These are phyloP conservation scores for Theocolax elegans DNA, from an alignment of 1,140 invertebrate genomes.

Conservation along the genomic window DNA sequence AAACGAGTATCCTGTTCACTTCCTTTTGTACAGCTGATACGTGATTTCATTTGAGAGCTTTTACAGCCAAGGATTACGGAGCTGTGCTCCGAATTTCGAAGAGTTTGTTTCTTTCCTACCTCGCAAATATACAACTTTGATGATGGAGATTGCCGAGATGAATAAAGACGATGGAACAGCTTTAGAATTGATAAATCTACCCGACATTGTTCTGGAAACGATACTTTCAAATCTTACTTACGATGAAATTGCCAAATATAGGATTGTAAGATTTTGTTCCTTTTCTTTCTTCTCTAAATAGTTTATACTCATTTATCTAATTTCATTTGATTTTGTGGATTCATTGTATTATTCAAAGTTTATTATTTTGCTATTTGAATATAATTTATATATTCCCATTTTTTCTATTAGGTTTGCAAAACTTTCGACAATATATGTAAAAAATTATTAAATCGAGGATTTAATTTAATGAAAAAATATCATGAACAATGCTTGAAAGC, in stretches of 20 bases:
- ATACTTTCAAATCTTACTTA: constrained; percentile 82
- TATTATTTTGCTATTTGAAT: background rate
- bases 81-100: background rate
- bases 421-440: constrained; percentile 81
- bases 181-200: constrained; percentile 69
- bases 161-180: constrained; percentile 19
- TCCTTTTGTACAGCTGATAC: background rate
- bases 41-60: background rate
- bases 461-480: constrained; percentile 80
- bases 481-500: constrained; percentile 79
- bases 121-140: background rate
- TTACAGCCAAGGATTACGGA: background rate
- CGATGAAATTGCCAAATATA: constrained; percentile 83
- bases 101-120: too few relatives aligned
- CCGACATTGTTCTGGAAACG: constrained; percentile 82
- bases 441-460: constrained; percentile 83
- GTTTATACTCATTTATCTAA: background rate
- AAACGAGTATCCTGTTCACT: background rate
- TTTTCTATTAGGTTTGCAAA: constrained; percentile 78
- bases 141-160: constrained; percentile 9
- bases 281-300: background rate
- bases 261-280: constrained; percentile 74
- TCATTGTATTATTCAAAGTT: constrained; percentile 3
- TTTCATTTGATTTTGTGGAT: background rate
- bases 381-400: background rate